These are phyloP conservation scores for Austrolebias charrua DNA, from an alignment of 2,797 vertebrate genomes.

Conservation along the genomic window DNA sequence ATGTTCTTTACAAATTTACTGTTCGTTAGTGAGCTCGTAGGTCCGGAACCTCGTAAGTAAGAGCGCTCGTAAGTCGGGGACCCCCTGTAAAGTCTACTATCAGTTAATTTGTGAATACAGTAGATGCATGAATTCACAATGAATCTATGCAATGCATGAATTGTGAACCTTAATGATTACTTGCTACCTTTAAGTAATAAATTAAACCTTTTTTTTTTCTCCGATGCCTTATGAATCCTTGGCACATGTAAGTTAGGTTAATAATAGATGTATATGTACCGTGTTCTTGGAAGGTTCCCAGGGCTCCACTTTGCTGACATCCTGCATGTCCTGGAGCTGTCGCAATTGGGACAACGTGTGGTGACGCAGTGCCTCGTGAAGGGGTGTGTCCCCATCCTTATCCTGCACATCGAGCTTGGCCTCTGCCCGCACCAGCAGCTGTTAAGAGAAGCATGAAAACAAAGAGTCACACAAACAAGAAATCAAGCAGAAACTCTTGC, in stretches of 20 bases:
- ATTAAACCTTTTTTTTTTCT: neutral
- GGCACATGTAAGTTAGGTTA: conserved; percentile 17
- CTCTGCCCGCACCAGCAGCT: conserved; percentile 96
- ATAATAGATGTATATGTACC: conserved; percentile 73
- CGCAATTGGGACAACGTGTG: conserved; percentile 97
- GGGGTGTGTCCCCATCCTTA: conserved; percentile 97
- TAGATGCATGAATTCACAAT: neutral
- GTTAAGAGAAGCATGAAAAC: conserved; percentile 41
- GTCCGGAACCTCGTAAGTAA: no score
- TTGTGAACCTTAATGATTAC: no score
- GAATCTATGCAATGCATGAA: no score
- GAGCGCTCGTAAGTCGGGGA: no score
- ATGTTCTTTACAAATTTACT: no score
- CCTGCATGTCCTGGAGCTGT: conserved; percentile 99
- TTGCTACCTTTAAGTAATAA: no score
- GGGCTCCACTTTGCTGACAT: conserved; percentile 98
- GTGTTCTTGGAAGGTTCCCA: conserved; percentile 99
- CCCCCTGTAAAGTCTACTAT: neutral
- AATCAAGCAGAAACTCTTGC: neutral
- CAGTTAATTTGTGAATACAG: neutral
- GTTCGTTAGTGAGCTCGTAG: no score
- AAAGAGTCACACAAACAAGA: conserved; percentile 16
- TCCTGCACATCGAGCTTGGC: conserved; percentile 98
- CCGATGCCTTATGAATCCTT: conserved; percentile 19
- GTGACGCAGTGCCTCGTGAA: conserved; percentile 97